Percentiles rank a stretch among this genome's conserved stretches.
These are phyloP conservation scores for Trisateles emortualis DNA, from an alignment of 2,888 invertebrate species.

Conservation along the genomic window DNA sequence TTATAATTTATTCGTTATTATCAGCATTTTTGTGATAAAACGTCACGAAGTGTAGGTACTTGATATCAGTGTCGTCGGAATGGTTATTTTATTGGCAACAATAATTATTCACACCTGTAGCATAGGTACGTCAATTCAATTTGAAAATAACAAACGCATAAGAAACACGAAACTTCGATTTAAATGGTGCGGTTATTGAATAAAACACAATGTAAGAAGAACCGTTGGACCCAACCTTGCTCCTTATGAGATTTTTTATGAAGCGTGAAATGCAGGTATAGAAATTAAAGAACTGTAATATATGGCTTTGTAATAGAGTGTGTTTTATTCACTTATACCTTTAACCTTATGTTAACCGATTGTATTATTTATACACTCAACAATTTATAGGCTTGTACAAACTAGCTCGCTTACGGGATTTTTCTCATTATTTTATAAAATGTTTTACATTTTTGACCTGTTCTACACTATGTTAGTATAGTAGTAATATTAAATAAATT, in stretches of 20 bases:
- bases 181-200: slow-evolving; percentile 71
- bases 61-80: background rate
- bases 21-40: background rate
- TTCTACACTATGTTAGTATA: too few relatives aligned
- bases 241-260: slow-evolving; percentile 72
- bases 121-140: slow-evolving; percentile 59
- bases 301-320: slow-evolving; percentile 36
- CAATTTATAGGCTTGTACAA: background rate
- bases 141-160: slow-evolving; percentile 74
- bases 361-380: background rate
- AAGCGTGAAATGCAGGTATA: slow-evolving; percentile 73
- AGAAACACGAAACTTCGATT: slow-evolving; percentile 66
- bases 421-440: background rate
- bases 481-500: too few relatives aligned
- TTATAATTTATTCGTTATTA: background rate
- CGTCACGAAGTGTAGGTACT: background rate
- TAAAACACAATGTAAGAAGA: slow-evolving; percentile 69
- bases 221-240: slow-evolving; percentile 62
- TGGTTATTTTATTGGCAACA: background rate
- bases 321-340: slow-evolving; percentile 25
- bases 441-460: too few relatives aligned
- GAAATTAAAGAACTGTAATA: slow-evolving; percentile 55
- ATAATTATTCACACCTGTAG: slow-evolving; percentile 47
- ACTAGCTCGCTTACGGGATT: background rate
- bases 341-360: slow-evolving; percentile 3